A percentile compares a stretch with the other conserved stretches of the same genome.
Conservation (phyloP, 2,888 invertebrate species). For the Rhopalosiphum nymphaeae region DNA sequence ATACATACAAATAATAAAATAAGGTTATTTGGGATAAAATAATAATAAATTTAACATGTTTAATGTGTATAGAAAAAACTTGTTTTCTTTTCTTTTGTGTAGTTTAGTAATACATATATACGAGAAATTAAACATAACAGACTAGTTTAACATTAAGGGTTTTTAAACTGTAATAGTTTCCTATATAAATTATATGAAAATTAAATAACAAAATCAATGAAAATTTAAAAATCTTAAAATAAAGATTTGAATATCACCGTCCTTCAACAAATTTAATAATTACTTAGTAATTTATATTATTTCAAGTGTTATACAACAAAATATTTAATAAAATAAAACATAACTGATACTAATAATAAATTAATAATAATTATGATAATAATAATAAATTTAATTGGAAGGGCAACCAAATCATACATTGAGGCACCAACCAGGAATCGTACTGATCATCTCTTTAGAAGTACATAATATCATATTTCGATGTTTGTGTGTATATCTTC, state of each 20-base stretch:
- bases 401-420: neutral
- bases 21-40: neutral
- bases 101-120: neutral
- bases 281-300: neutral
- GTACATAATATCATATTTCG: neutral
- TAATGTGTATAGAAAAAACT: slow-evolving; percentile 3
- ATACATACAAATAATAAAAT: neutral
- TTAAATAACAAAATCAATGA: neutral
- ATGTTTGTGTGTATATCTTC: neutral
- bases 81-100: neutral
- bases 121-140: neutral
- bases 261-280: neutral
- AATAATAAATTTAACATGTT: neutral
- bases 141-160: slow-evolving; percentile 25
- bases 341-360: neutral
- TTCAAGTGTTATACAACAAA: neutral
- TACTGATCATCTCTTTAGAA: neutral
- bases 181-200: slow-evolving; percentile 6
- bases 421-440: neutral
- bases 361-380: neutral
- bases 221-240: neutral
- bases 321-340: slow-evolving; percentile 28
- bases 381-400: neutral
- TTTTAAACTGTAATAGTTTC: neutral
- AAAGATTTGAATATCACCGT: slow-evolving; percentile 1